phyloP scores from a whole-genome alignment of 2,888 invertebrate genomes.

The Salpingus planirostris region DNA sequence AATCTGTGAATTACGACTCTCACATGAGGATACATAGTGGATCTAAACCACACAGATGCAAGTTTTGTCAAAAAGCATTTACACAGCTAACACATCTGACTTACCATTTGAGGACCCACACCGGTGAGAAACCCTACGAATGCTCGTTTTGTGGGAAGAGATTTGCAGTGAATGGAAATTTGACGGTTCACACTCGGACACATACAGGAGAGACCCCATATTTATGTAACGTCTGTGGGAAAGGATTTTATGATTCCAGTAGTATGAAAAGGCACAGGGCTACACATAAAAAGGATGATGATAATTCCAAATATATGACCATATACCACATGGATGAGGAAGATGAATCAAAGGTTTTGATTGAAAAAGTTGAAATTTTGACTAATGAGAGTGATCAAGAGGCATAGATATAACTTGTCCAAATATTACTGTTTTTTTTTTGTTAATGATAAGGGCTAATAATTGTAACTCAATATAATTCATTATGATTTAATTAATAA shows the following conservation, averaged over 20 bases:
- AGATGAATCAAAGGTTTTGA: no score
- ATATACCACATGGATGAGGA: no score
- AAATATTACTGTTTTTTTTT: no score
- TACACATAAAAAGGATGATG: no score
- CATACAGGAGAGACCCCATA: constrained; percentile 41
- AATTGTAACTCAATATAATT: no score
- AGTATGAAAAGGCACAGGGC: constrained; percentile 19
- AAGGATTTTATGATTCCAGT: constrained; percentile 25
- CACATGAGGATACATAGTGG: constrained; percentile 32
- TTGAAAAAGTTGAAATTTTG: constrained; percentile 16
- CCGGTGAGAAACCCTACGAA: constrained; percentile 27
- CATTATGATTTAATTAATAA: no score
- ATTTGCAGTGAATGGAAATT: constrained; percentile 39
- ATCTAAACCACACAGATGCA: constrained; percentile 36
- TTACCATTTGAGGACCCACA: constrained; percentile 29
- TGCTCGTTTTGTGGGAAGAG: constrained; percentile 22
- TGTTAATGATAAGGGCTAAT: no score
- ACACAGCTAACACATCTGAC: constrained; percentile 28
- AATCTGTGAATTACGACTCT: constrained; percentile 27
- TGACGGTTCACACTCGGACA: constrained; percentile 38
- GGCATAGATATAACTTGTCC: no score
- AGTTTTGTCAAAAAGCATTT: constrained; percentile 36
- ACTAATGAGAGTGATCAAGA: no score
- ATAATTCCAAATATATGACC: no score
- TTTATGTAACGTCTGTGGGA: constrained; percentile 39